Percentiles rank a stretch among this genome's conserved stretches.
phyloP scores from a whole-genome alignment of 2,888 invertebrate genomes.

The Diaphora mendica region DNA sequence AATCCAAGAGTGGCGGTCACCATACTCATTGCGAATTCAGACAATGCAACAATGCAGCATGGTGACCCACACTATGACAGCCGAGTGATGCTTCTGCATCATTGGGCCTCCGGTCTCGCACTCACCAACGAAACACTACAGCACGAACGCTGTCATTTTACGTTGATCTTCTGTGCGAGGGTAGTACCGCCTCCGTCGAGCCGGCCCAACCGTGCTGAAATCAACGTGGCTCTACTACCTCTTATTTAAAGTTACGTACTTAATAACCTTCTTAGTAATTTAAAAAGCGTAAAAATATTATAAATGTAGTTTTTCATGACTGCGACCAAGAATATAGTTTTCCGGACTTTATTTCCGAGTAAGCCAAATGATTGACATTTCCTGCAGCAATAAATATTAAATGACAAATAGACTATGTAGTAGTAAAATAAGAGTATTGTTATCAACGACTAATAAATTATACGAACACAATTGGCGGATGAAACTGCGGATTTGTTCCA shows the following conservation, averaged over 20 bases:
- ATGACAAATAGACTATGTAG: background rate
- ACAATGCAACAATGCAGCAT: too few species aligned
- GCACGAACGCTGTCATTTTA: too few species aligned
- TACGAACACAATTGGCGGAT: background rate
- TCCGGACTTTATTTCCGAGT: background rate
- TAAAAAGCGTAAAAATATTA: background rate
- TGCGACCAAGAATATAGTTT: background rate
- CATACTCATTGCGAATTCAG: too few species aligned
- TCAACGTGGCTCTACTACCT: too few species aligned
- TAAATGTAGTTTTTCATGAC: background rate
- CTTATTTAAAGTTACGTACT: background rate
- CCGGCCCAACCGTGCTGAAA: too few species aligned
- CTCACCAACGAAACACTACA: too few species aligned
- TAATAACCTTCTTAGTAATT: background rate
- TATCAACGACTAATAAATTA: background rate
- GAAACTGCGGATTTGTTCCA: conserved; percentile 17
- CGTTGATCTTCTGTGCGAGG: too few species aligned
- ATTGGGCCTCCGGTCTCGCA: too few species aligned
- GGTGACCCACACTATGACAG: too few species aligned
- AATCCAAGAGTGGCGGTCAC: too few species aligned
- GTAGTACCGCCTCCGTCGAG: too few species aligned
- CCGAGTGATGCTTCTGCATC: too few species aligned
- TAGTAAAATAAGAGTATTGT: background rate
- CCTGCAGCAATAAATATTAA: background rate
- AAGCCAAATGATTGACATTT: background rate